Evolutionary conservation across 2,888 invertebrate genomes (phyloP).

Genomic region (Drosophila anceps): DNA sequence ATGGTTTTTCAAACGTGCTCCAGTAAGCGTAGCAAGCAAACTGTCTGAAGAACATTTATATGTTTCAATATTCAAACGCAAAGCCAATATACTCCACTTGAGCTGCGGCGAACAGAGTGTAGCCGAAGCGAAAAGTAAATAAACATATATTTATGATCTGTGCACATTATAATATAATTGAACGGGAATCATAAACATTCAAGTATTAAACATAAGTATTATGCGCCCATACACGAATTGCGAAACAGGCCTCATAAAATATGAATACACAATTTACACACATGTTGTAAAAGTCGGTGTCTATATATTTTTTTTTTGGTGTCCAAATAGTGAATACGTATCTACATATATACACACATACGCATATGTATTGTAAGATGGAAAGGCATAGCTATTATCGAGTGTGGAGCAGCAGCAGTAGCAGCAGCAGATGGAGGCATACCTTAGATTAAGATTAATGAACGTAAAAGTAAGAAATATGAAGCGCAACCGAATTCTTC

Average conservation of each 20-base stretch:
- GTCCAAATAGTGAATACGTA: constrained; percentile 34
- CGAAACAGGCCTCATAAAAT: constrained; percentile 48
- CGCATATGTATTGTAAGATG: constrained; percentile 33
- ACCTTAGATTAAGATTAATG: constrained; percentile 64
- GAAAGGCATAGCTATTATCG: constrained; percentile 29
- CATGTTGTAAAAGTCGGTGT: constrained; percentile 24
- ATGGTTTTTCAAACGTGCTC: not conserved
- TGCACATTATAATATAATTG: constrained; percentile 39
- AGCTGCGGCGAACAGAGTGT: not conserved
- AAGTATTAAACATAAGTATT: constrained; percentile 53
- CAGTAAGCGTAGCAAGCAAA: not conserved
- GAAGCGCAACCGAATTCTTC: constrained; percentile 15
- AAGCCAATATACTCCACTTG: constrained; percentile 10
- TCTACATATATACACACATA: constrained; percentile 25
- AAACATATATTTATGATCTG: constrained; percentile 29
- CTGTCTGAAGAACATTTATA: not conserved
- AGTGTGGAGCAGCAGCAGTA: constrained; percentile 24
- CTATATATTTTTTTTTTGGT: constrained; percentile 35
- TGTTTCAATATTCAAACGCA: not conserved
- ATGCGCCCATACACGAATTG: constrained; percentile 15
- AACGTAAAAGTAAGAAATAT: constrained; percentile 15
- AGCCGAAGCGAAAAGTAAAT: constrained; percentile 9
- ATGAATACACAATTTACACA: constrained; percentile 39
- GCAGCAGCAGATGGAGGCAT: constrained; percentile 24
- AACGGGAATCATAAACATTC: constrained; percentile 26